Evolutionary conservation across 1,140 invertebrate genomes (phyloP).

Genomic region (Subanguina moxae): DNA sequence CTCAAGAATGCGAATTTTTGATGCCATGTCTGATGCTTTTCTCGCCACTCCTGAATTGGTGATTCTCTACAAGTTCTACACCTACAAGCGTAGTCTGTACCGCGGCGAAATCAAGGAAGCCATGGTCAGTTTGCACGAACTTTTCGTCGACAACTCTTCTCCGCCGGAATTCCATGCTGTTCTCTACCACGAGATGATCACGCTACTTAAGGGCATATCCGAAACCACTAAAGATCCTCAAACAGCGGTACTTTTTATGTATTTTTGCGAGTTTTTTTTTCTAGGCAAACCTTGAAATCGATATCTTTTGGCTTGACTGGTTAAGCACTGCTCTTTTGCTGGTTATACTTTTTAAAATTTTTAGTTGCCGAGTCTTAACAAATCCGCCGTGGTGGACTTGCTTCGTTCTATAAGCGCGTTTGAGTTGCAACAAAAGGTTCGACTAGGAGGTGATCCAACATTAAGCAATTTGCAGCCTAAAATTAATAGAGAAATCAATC

Average conservation of each 20-base stretch:
- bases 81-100: slow-evolving; percentile 11
- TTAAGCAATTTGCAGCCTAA: no score
- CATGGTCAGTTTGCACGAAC: slow-evolving; percentile 11
- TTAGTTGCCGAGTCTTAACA: slow-evolving; percentile 10
- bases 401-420: slow-evolving; percentile 14
- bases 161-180: slow-evolving; percentile 17
- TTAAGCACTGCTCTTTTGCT: neutral
- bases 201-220: slow-evolving; percentile 10
- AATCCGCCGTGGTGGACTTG: slow-evolving; percentile 13
- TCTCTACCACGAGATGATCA: slow-evolving; percentile 8
- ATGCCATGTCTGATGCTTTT: slow-evolving; percentile 17
- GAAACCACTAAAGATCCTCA: neutral
- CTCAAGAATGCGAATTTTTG: slow-evolving; percentile 21
- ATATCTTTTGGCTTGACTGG: no score
- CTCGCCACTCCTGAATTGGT: slow-evolving; percentile 19
- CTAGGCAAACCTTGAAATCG: no score
- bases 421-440: slow-evolving; percentile 8
- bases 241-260: neutral
- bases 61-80: slow-evolving; percentile 25
- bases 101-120: slow-evolving; percentile 19
- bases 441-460: no score
- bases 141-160: slow-evolving; percentile 27
- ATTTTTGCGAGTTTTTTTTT: neutral
- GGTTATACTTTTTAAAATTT: neutral
- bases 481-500: no score